These are phyloP conservation scores for Zosterops borbonicus DNA, from an alignment of 2,113 vertebrate species.

Conservation along the genomic window DNA sequence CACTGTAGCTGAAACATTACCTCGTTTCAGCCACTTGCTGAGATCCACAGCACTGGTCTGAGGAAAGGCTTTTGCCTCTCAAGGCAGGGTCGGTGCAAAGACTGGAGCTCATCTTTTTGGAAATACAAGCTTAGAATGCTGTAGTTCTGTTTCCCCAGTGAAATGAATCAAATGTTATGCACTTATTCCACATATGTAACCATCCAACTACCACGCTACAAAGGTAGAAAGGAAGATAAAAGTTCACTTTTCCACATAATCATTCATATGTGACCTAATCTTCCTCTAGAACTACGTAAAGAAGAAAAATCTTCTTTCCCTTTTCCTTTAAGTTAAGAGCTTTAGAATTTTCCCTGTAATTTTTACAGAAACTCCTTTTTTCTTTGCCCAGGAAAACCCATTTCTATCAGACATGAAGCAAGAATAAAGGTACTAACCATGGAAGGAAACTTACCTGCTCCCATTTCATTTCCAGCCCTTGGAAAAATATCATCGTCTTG, in stretches of 20 bases:
- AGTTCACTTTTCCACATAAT: background rate
- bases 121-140: background rate
- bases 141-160: background rate
- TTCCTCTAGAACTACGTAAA: background rate
- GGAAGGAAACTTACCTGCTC: conserved; percentile 77
- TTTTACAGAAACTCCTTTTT: background rate
- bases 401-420: background rate
- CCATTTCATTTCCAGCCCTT: conserved; percentile 73
- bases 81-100: background rate
- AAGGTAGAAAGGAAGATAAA: background rate
- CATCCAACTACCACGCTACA: background rate
- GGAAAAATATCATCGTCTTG: conserved; percentile 74
- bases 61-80: background rate
- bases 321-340: background rate
- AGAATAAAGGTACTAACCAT: background rate
- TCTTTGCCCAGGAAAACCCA: background rate
- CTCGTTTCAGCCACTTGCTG: background rate
- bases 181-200: background rate
- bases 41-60: background rate
- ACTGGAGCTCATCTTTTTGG: background rate
- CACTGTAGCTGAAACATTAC: background rate
- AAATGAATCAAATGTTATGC: background rate
- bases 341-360: background rate
- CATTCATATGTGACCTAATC: background rate
- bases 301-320: background rate